These are phyloP conservation scores for Blennius ocellaris DNA, from an alignment of 2,113 vertebrate genomes.

Conservation along the genomic window DNA sequence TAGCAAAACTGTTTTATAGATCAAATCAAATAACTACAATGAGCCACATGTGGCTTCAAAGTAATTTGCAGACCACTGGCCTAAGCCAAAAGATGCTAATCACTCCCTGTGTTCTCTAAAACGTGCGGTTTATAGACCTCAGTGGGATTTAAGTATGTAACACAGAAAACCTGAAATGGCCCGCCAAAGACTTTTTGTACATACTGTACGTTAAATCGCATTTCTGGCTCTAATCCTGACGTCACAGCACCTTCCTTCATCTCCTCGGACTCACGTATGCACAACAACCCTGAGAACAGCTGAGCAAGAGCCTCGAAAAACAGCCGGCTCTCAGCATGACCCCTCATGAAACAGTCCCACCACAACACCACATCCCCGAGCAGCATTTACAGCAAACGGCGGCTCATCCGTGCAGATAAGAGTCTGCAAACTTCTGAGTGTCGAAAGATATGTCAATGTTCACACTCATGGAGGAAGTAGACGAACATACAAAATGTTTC, in stretches of 20 bases:
- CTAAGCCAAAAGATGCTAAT: background rate
- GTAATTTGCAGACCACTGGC: constrained; percentile 2
- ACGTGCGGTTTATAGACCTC: constrained; percentile 3
- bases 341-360: constrained; percentile 18
- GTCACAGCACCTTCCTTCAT: background rate
- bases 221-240: background rate
- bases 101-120: background rate
- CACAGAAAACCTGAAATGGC: constrained; percentile 3
- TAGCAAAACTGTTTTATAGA: too few relatives aligned
- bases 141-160: background rate
- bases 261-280: background rate
- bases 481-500: too few relatives aligned
- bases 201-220: background rate
- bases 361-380: constrained; percentile 59
- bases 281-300: background rate
- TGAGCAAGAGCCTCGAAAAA: constrained; percentile 24
- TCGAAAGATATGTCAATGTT: too few relatives aligned
- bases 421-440: too few relatives aligned
- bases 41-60: too few relatives aligned
- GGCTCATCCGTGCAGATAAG: constrained; percentile 15
- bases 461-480: too few relatives aligned
- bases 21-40: too few relatives aligned
- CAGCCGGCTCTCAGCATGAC: background rate
- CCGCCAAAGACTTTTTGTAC: background rate
- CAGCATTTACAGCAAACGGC: constrained; percentile 44